Conservation (phyloP, 2,888 invertebrate species). For the Petrophora chlorosata region DNA sequence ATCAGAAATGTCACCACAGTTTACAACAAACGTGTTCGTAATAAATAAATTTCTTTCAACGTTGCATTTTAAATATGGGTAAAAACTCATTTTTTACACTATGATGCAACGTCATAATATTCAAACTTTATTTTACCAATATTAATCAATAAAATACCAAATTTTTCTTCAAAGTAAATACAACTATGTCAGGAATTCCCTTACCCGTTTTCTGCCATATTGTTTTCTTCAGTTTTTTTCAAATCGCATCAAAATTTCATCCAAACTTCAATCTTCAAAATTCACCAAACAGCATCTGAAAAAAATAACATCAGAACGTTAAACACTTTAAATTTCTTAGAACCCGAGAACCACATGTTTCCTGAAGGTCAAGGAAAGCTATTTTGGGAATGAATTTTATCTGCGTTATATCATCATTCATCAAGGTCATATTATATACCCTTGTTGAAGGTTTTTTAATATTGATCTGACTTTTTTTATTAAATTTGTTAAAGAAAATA, state of each 20-base stretch:
- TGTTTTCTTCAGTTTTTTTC: constrained; percentile 33
- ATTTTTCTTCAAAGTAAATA: background rate
- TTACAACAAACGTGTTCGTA: too few species aligned
- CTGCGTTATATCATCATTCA: too few species aligned
- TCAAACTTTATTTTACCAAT: too few species aligned
- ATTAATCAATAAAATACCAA: too few species aligned
- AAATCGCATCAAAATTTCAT: constrained; percentile 44
- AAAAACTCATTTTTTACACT: too few species aligned
- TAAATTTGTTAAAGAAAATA: background rate
- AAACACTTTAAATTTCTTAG: constrained; percentile 29
- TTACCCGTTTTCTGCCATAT: constrained; percentile 76
- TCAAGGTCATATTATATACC: constrained; percentile 30
- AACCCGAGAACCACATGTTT: constrained; percentile 22
- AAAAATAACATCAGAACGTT: constrained; percentile 25
- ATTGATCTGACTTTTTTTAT: background rate
- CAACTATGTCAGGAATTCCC: constrained; percentile 16
- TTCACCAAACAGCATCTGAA: constrained; percentile 26
- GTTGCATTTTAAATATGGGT: too few species aligned
- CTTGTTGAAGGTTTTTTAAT: constrained; percentile 23
- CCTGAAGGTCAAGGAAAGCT: constrained; percentile 30
- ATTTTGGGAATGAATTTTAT: constrained; percentile 33
- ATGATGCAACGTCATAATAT: too few species aligned
- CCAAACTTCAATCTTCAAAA: constrained; percentile 35
- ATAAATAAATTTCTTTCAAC: too few species aligned
- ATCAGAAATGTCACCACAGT: too few species aligned